These are phyloP conservation scores for Myathropa florea DNA, from an alignment of 2,888 invertebrate species.

Conservation along the genomic window DNA sequence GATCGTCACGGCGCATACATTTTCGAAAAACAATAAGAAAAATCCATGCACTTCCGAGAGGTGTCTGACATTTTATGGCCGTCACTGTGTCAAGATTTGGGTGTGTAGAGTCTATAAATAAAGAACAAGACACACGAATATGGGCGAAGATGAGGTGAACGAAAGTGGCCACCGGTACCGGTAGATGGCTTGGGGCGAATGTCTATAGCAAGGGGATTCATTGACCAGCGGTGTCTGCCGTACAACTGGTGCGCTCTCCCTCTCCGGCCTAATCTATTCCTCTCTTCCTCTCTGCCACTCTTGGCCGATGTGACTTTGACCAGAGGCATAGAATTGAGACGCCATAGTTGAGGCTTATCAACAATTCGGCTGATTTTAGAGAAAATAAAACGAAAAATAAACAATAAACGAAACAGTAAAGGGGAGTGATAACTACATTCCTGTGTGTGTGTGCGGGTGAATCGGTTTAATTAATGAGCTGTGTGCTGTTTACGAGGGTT, in stretches of 20 bases:
- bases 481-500: constrained; percentile 1
- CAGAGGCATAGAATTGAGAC: background rate
- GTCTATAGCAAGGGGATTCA: background rate
- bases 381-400: background rate
- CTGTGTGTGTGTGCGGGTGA: background rate
- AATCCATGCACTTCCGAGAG: background rate
- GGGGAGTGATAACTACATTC: background rate
- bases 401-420: background rate
- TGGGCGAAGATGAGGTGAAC: constrained; percentile 41
- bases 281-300: background rate
- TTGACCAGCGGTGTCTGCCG: background rate
- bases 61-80: background rate
- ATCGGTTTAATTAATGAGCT: constrained; percentile 6
- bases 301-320: no score
- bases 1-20: background rate
- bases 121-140: constrained; percentile 1
- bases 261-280: background rate
- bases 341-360: background rate
- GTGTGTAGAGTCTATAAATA: constrained; percentile 12
- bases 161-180: constrained; percentile 52
- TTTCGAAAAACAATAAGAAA: no score
- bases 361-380: background rate
- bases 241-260: background rate
- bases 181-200: background rate
- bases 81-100: background rate